A percentile compares a stretch with the other conserved stretches of the same genome.
These are phyloP conservation scores for Cricetomys ansorgei DNA, from an alignment of 2,113 vertebrate genomes.

Conservation along the genomic window DNA sequence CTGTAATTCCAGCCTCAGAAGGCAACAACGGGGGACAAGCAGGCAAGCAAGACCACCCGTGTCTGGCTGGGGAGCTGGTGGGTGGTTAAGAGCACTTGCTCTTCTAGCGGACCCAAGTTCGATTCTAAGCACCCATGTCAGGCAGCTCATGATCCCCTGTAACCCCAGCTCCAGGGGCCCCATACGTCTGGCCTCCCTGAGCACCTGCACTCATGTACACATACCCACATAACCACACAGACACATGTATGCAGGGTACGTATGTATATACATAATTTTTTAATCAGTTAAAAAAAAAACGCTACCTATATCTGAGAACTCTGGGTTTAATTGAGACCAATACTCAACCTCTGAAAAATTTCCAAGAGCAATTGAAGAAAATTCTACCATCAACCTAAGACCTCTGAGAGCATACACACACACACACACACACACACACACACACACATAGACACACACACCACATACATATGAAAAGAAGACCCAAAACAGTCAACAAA, in stretches of 20 bases:
- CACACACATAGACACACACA: neutral
- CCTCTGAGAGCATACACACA: neutral
- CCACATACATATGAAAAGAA: neutral
- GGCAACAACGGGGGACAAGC: neutral
- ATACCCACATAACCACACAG: neutral
- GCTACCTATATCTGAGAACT: neutral
- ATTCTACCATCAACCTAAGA: neutral
- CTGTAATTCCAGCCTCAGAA: neutral
- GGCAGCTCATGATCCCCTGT: no score
- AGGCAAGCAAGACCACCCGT: accelerated
- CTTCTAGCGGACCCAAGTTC: neutral
- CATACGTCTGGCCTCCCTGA: neutral
- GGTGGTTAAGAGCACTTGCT: neutral
- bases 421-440: neutral
- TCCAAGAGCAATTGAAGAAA: neutral
- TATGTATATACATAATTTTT: neutral
- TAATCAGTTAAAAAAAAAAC: neutral
- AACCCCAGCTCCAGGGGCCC: neutral
- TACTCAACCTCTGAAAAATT: neutral
- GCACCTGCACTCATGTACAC: neutral
- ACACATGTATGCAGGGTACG: neutral
- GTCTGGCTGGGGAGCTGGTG: neutral
- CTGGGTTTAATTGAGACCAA: neutral
- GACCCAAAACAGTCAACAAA: neutral
- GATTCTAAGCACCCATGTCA: neutral